A percentile compares a stretch with the other conserved stretches of the same genome.
phyloP scores from a whole-genome alignment of 2,113 vertebrate species.

The Anolis sagrei region DNA sequence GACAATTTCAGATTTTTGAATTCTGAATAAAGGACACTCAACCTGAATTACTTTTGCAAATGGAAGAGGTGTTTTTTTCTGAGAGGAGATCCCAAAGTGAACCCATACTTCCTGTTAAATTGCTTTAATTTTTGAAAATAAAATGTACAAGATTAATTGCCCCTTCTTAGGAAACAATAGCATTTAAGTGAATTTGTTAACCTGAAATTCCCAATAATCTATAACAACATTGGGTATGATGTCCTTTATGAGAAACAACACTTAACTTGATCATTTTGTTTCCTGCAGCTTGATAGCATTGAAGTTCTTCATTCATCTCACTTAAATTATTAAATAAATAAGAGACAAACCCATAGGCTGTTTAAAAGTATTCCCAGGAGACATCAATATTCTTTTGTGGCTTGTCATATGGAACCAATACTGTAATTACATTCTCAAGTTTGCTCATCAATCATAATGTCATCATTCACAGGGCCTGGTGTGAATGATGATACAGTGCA shows the following conservation, averaged over 20 bases:
- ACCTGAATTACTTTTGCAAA: not conserved
- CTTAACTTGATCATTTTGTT: slow-evolving; percentile 22
- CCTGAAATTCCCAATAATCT: not conserved
- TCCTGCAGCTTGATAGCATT: not conserved
- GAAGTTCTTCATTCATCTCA: not conserved
- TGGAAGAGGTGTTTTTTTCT: not conserved
- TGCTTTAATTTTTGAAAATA: not conserved
- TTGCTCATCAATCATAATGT: slow-evolving; percentile 15
- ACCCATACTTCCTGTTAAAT: not conserved
- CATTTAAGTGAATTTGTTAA: not conserved
- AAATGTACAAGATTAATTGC: not conserved
- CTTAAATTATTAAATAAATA: slow-evolving; percentile 27
- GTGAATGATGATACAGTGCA: not conserved
- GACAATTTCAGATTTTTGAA: too few species aligned
- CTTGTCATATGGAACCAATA: slow-evolving; percentile 34
- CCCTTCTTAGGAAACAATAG: not conserved
- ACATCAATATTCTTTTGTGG: not conserved
- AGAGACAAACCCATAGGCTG: slow-evolving; percentile 22
- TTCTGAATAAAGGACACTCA: too few species aligned
- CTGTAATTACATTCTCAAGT: slow-evolving; percentile 43
- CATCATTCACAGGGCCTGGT: not conserved
- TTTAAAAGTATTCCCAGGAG: slow-evolving; percentile 6
- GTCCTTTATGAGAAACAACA: slow-evolving; percentile 23
- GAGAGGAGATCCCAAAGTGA: not conserved
- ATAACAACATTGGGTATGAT: not conserved